phyloP scores from a whole-genome alignment of 1,140 invertebrate genomes.

The Halictus rubicundus region DNA sequence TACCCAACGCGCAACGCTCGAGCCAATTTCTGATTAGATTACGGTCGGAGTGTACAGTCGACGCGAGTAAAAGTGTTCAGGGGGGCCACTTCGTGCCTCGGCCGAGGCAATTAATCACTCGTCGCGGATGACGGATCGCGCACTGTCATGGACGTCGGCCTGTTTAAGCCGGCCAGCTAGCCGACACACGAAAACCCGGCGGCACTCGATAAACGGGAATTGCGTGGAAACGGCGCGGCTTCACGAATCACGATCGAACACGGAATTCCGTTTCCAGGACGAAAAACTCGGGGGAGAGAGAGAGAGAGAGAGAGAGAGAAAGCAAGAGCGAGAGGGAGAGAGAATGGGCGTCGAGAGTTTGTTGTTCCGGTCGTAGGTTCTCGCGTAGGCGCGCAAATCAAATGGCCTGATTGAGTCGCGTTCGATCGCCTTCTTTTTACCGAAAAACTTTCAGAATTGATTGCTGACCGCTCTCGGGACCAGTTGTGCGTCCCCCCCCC shows the following conservation, averaged over 20 bases:
- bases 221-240: conserved; percentile 44
- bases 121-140: conserved; percentile 45
- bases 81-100: not conserved
- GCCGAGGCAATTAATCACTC: conserved; percentile 35
- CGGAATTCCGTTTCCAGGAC: conserved; percentile 42
- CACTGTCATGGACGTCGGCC: conserved; percentile 30
- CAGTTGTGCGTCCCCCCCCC: not conserved
- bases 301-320: too few relatives aligned
- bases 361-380: conserved; percentile 36
- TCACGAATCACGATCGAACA: conserved; percentile 51
- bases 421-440: conserved; percentile 21
- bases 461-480: not conserved
- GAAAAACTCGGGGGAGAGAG: not conserved
- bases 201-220: conserved; percentile 62
- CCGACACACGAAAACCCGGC: conserved; percentile 23
- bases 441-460: not conserved
- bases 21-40: not conserved
- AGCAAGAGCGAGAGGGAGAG: too few relatives aligned
- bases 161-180: conserved; percentile 55
- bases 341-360: too few relatives aligned
- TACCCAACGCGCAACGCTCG: too few relatives aligned
- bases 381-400: conserved; percentile 18
- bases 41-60: not conserved
- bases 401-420: conserved; percentile 32
- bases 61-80: not conserved